Evolutionary conservation across 1,140 invertebrate species (phyloP).

Genomic region (Prorops nasuta): DNA sequence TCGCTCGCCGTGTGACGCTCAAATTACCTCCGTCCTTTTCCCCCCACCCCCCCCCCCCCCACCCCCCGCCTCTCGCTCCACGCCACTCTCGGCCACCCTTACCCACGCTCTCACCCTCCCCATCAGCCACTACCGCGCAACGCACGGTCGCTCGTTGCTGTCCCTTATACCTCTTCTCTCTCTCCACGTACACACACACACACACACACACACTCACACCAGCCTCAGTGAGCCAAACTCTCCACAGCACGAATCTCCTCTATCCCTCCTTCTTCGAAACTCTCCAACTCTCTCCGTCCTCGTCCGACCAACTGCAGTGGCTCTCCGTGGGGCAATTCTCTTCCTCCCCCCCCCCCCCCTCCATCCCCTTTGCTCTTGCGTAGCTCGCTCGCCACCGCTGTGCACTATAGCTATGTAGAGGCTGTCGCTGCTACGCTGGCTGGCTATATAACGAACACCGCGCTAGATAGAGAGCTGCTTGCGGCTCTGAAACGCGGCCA

Average conservation of each 20-base stretch:
- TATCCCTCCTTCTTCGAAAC: neutral
- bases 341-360: neutral
- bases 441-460: no score
- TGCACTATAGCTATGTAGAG: neutral
- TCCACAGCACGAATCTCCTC: no score
- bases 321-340: conserved; percentile 20
- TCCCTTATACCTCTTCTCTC: conserved; percentile 6
- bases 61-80: conserved; percentile 5
- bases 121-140: conserved; percentile 5
- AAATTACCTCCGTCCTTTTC: conserved; percentile 46
- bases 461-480: conserved; percentile 24
- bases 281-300: conserved; percentile 2
- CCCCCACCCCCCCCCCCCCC: conserved; percentile 16
- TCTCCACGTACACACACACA: conserved; percentile 1
- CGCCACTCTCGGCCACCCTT: conserved; percentile 2
- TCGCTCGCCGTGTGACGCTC: conserved; percentile 55
- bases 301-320: conserved; percentile 12
- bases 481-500: conserved; percentile 40
- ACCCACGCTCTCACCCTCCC: conserved; percentile 2
- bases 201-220: no score
- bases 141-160: conserved; percentile 18
- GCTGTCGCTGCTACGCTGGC: conserved; percentile 8
- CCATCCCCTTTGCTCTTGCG: neutral
- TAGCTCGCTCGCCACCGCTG: neutral
- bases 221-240: no score